These are phyloP conservation scores for Steinernema scapterisci DNA, from an alignment of 2,888 invertebrate species.

Conservation along the genomic window DNA sequence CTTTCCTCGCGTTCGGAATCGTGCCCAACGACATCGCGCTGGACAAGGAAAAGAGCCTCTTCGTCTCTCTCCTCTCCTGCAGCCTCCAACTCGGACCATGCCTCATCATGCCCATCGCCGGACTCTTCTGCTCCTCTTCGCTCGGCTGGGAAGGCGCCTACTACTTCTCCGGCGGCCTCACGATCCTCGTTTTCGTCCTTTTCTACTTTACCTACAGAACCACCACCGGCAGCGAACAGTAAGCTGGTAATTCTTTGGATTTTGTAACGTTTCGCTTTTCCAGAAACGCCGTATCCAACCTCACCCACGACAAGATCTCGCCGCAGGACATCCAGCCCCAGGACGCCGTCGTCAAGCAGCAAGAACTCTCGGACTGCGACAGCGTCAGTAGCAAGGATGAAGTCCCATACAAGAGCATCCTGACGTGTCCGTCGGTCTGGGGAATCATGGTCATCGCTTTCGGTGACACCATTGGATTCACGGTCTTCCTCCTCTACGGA, in stretches of 20 bases:
- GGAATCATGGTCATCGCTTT: conserved; percentile 14
- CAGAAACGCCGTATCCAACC: neutral
- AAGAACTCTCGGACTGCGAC: neutral
- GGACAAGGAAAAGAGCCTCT: neutral
- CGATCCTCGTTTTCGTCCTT: neutral
- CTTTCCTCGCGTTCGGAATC: conserved; percentile 6
- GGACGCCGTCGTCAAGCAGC: neutral
- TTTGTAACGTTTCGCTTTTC: neutral
- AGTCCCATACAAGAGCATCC: conserved; percentile 42
- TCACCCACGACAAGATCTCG: neutral
- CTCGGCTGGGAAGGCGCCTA: conserved; percentile 8
- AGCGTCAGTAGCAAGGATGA: neutral
- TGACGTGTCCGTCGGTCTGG: conserved; percentile 9
- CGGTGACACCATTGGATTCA: neutral
- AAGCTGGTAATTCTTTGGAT: neutral
- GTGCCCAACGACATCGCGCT: neutral
- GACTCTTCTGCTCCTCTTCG: neutral
- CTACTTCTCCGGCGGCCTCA: neutral
- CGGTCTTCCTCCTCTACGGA: neutral
- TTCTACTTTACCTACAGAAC: neutral
- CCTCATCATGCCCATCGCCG: conserved; percentile 3
- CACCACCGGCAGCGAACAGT: neutral
- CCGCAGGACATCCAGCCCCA: neutral
- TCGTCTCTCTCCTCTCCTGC: neutral
- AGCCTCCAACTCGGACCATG: conserved; percentile 8